phyloP scores from a whole-genome alignment of 2,888 invertebrate genomes.

The Blastobasis lacticolella region DNA sequence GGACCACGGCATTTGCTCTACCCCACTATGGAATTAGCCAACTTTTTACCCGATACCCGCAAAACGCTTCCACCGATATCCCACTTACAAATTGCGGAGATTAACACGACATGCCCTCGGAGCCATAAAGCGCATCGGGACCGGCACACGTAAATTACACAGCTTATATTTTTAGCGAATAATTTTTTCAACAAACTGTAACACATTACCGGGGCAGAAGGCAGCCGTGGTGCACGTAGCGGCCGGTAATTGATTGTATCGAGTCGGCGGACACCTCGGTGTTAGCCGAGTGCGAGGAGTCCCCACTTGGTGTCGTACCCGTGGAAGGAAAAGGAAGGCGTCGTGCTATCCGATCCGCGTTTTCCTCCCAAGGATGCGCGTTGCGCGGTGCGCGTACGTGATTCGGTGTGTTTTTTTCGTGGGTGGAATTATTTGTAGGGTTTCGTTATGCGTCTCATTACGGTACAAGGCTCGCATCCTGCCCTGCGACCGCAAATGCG shows the following conservation, averaged over 20 bases:
- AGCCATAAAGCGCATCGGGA: background rate
- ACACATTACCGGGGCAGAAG: conserved; percentile 55
- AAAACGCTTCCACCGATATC: conserved; percentile 10
- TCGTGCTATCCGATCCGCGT: conserved; percentile 66
- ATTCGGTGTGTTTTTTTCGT: conserved; percentile 70
- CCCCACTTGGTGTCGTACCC: conserved; percentile 35
- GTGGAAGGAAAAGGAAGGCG: conserved; percentile 33
- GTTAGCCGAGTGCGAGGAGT: conserved; percentile 37
- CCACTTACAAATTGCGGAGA: conserved; percentile 37
- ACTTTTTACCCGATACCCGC: conserved; percentile 2
- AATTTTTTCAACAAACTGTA: conserved; percentile 44
- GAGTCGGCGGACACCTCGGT: conserved; percentile 59
- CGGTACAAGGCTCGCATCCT: conserved; percentile 68
- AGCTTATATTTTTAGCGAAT: conserved; percentile 47
- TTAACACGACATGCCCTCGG: conserved; percentile 7
- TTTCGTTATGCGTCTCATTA: conserved; percentile 73
- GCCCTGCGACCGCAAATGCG: conserved; percentile 67
- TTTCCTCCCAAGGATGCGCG: conserved; percentile 66
- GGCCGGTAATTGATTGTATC: conserved; percentile 69
- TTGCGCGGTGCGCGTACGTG: conserved; percentile 43
- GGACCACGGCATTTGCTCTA: conserved; percentile 44
- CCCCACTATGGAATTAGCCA: conserved; percentile 18
- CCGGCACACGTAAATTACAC: conserved; percentile 26
- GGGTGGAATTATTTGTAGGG: conserved; percentile 72
- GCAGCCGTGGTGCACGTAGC: conserved; percentile 59